Conservation (phyloP, 2,888 invertebrate species). For the Bruchidius siliquastri region DNA sequence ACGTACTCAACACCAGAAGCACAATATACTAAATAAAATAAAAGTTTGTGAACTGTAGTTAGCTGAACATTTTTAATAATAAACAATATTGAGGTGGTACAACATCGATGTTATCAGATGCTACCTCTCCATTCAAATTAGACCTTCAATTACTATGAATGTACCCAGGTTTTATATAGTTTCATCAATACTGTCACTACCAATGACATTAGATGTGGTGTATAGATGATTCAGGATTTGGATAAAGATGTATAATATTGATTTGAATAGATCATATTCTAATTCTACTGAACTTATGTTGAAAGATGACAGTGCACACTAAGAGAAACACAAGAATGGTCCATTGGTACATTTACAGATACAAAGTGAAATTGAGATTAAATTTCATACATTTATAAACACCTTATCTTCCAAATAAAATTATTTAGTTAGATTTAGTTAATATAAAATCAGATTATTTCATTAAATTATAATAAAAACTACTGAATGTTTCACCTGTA, state of each 20-base stretch:
- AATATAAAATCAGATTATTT: conserved; percentile 1
- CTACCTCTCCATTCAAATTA: too few relatives aligned
- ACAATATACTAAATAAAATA: too few relatives aligned
- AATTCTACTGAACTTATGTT: background rate
- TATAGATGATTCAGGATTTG: too few relatives aligned
- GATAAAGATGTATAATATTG: too few relatives aligned
- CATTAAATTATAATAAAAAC: conserved; percentile 1
- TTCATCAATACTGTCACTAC: too few relatives aligned
- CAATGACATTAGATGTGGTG: too few relatives aligned
- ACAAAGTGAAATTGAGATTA: background rate
- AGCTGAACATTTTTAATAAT: too few relatives aligned
- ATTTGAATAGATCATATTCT: background rate
- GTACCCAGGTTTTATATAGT: too few relatives aligned
- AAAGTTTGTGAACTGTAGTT: too few relatives aligned
- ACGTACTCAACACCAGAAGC: background rate
- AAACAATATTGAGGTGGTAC: too few relatives aligned
- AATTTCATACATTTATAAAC: background rate
- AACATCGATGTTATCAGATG: too few relatives aligned
- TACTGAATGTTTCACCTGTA: conserved; percentile 29
- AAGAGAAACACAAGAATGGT: background rate
- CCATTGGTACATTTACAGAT: background rate
- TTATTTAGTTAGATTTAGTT: background rate
- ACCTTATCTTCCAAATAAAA: conserved; percentile 1
- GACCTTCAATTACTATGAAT: too few relatives aligned
- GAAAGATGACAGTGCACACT: background rate